Base-by-base conservation (phyloP, 2,113 vertebrate genomes). In the Numida meleagris region DNA sequence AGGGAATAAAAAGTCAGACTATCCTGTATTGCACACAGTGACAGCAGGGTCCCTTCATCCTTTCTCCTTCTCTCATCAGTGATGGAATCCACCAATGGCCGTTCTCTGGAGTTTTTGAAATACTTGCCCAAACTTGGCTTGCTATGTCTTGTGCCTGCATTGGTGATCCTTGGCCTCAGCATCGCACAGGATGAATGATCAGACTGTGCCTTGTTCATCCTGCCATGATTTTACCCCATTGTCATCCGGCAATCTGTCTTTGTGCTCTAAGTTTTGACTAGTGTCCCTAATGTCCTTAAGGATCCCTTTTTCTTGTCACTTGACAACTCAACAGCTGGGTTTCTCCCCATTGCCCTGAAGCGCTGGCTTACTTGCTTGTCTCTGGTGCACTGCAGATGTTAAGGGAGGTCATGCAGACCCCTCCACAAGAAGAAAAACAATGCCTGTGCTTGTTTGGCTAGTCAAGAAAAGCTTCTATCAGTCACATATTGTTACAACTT, bases 71-170 rank as follows among this genome's bases (percentile, higher is more conserved):
- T 72, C 29, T 40, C 11, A 72, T 33, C 34, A 38, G 40, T 57
- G 62, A 14, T 61, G 38, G 13, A 17, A 55, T 67, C 21, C 0
- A 1, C 15, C 46, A n/a, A 46, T 2, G 1, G 9, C 25, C 72
- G 14, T 61, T 65, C 17, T 88, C 33, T 68, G 2, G 3, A 57
- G 15, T 51, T 36, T 62, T 67, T n/a, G 40, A 70, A 88, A 29
- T 79, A 51, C 10, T 82, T 82, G 9, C 19, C 81, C 2, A 50
- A 38, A 3, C 12, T 36, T 14, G 12, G 11, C 14, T 23, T 45
- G 43, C 36, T 1, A 0, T 62, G 27, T 40, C 55, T 73, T 73
- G 9, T 82, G 6, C 13, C 25, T 53, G 20, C 74, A 12, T 17
- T 55, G 19, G 38, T 51, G 33, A 29, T 65, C 53, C 79, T 87